Evolutionary conservation across 2,797 vertebrate genomes (phyloP).

Genomic region (Syngnathus acus): DNA sequence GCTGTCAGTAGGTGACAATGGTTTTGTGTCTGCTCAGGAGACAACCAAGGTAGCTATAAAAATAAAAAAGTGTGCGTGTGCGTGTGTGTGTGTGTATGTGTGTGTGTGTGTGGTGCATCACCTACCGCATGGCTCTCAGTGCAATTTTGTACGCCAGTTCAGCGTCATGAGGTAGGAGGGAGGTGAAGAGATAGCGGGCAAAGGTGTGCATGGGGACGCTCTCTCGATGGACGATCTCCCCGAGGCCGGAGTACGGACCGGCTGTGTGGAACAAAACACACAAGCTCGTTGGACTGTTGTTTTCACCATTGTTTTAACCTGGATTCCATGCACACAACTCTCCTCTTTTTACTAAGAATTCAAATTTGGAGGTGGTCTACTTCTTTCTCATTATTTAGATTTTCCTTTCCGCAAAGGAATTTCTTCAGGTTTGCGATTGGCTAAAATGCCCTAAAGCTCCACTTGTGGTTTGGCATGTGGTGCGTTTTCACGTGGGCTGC

Average conservation of each 20-base stretch:
- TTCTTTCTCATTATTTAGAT: not conserved
- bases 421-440: not conserved
- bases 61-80: not conserved
- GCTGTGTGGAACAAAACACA: conserved; percentile 58
- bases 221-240: conserved; percentile 95
- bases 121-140: conserved; percentile 99
- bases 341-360: not conserved
- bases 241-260: conserved; percentile 94
- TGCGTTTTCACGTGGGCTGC: not conserved
- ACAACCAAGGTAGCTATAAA: not conserved
- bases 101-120: conserved; percentile 20
- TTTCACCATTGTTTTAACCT: too few species aligned
- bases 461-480: not conserved
- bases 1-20: not conserved
- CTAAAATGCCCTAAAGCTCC: not conserved
- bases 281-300: not conserved
- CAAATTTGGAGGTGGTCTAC: not conserved
- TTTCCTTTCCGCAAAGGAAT: not conserved
- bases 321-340: too few species aligned
- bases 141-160: conserved; percentile 98
- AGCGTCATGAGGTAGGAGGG: conserved; percentile 99
- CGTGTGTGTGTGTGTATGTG: not conserved
- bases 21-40: not conserved
- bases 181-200: conserved; percentile 99
- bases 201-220: conserved; percentile 99